A percentile compares a stretch with the other conserved stretches of the same genome.
These are phyloP conservation scores for Achatina immaculata DNA, from an alignment of 1,140 invertebrate genomes.

Conservation along the genomic window DNA sequence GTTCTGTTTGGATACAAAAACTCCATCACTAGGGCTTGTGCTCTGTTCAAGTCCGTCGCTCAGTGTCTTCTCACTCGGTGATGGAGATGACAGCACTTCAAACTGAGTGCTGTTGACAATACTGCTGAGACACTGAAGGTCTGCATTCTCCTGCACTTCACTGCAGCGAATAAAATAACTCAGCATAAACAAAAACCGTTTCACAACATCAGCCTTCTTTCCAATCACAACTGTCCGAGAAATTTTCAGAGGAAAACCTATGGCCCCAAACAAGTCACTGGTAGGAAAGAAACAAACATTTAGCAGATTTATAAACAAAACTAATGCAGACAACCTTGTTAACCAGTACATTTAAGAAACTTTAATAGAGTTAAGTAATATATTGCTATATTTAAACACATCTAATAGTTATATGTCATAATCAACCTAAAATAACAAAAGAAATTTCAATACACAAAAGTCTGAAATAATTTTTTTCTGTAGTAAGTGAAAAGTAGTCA, in stretches of 20 bases:
- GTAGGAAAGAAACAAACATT: conserved; percentile 34
- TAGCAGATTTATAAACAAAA: too few species aligned
- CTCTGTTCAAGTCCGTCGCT: background rate
- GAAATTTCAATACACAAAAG: too few species aligned
- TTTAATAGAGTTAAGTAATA: too few species aligned
- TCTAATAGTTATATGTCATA: too few species aligned
- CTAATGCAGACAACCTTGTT: too few species aligned
- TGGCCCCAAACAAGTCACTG: conserved; percentile 84
- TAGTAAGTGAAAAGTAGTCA: too few species aligned
- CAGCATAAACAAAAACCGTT: conserved; percentile 75
- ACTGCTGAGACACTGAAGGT: conserved; percentile 48
- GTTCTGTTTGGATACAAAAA: background rate
- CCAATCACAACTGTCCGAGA: conserved; percentile 85
- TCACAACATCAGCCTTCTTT: conserved; percentile 75
- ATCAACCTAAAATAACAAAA: too few species aligned
- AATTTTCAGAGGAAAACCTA: conserved; percentile 82
- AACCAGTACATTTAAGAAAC: too few species aligned
- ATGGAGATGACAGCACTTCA: conserved; percentile 41
- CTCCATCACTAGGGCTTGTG: background rate
- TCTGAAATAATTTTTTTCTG: too few species aligned
- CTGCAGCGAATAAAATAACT: conserved; percentile 88
- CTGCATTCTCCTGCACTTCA: conserved; percentile 75
- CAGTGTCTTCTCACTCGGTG: conserved; percentile 47
- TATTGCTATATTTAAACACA: too few species aligned
- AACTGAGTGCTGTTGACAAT: conserved; percentile 53